These are phyloP conservation scores for Oryctes rhinoceros DNA, from an alignment of 1,140 invertebrate genomes.

Conservation along the genomic window DNA sequence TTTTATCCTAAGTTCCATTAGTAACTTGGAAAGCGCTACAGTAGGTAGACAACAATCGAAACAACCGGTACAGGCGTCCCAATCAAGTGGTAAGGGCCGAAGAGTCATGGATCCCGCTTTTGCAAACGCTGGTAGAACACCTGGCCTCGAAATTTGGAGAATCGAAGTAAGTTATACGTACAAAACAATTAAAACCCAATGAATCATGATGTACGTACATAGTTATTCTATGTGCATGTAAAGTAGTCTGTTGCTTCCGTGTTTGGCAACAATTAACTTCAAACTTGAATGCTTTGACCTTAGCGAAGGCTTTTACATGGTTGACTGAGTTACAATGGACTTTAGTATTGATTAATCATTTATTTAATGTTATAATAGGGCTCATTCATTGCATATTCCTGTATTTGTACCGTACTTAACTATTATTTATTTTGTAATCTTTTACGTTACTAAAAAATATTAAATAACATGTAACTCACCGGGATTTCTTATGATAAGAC, in stretches of 20 bases:
- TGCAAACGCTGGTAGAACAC: conserved; percentile 68
- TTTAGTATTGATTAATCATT: not conserved
- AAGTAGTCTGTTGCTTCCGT: not conserved
- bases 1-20: conserved; percentile 23
- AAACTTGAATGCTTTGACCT: not conserved
- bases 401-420: too few species aligned
- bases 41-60: conserved; percentile 38
- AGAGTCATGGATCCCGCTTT: conserved; percentile 68
- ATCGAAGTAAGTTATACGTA: conserved; percentile 66
- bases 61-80: conserved; percentile 37
- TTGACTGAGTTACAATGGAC: not conserved
- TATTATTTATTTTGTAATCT: too few species aligned
- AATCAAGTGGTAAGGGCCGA: not conserved
- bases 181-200: not conserved
- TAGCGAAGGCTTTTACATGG: not conserved
- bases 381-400: too few species aligned
- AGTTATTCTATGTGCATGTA: not conserved
- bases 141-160: conserved; percentile 74
- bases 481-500: too few species aligned
- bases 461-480: too few species aligned
- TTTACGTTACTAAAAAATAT: too few species aligned
- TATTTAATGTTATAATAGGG: not conserved
- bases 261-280: not conserved
- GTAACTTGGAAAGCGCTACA: conserved; percentile 41
- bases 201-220: not conserved